Evolutionary conservation across 1,140 invertebrate genomes (phyloP).

Genomic region (Drosophila bocqueti): DNA sequence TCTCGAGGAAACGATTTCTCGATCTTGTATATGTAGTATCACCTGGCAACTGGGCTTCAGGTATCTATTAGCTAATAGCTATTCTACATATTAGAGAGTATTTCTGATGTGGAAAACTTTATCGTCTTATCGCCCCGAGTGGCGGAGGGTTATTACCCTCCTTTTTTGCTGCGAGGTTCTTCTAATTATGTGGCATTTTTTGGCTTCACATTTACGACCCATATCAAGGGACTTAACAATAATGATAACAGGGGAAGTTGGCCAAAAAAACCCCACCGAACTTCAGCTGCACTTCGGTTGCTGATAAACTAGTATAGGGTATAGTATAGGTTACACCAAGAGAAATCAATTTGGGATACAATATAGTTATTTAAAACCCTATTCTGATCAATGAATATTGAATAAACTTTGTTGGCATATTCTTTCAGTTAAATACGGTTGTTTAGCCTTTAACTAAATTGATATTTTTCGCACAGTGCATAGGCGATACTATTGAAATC

Average conservation of each 20-base stretch:
- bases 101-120: slow-evolving; percentile 23
- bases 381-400: not conserved
- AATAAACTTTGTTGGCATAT: too few species aligned
- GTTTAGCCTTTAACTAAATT: too few species aligned
- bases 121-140: slow-evolving; percentile 25
- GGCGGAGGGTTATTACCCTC: slow-evolving; percentile 31
- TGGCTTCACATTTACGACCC: slow-evolving; percentile 47
- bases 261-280: slow-evolving; percentile 43
- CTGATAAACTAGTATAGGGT: slow-evolving; percentile 26
- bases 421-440: too few species aligned
- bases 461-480: not conserved
- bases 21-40: not conserved
- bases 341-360: not conserved
- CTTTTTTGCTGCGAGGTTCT: not conserved
- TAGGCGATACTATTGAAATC: not conserved
- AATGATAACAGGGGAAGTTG: slow-evolving; percentile 48
- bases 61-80: not conserved
- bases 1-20: slow-evolving; percentile 20
- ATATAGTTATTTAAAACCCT: not conserved
- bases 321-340: not conserved
- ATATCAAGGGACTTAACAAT: slow-evolving; percentile 49
- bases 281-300: slow-evolving; percentile 7
- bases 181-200: slow-evolving; percentile 20
- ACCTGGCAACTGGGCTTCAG: slow-evolving; percentile 13
- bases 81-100: slow-evolving; percentile 3